Percentiles rank a stretch among this genome's conserved stretches.
Conservation (phyloP, 2,888 invertebrate genomes). For the Eupithecia pulchellata region DNA sequence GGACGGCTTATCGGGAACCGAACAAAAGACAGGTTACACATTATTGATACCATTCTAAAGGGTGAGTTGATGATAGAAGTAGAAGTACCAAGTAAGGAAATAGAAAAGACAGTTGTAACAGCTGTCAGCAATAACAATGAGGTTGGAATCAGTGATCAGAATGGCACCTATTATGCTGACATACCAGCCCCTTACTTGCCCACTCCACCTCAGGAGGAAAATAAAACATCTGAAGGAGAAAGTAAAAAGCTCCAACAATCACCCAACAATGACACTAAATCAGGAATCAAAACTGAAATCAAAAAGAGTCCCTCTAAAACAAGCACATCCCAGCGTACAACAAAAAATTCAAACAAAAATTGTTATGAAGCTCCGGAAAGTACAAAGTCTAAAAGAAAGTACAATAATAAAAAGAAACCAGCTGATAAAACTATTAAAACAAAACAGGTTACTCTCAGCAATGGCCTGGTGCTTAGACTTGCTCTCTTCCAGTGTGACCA, state of each 20-base stretch:
- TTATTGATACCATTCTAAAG: slow-evolving; percentile 69
- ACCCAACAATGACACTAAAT: slow-evolving; percentile 16
- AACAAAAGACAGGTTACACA: slow-evolving; percentile 57
- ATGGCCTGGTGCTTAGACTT: slow-evolving; percentile 55
- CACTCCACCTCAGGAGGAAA: slow-evolving; percentile 8
- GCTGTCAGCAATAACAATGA: slow-evolving; percentile 78
- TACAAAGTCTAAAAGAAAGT: slow-evolving; percentile 34
- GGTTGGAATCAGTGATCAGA: slow-evolving; percentile 67
- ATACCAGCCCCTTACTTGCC: background rate
- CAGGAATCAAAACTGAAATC: slow-evolving; percentile 32
- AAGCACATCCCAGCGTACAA: slow-evolving; percentile 13
- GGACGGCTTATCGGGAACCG: slow-evolving; percentile 56
- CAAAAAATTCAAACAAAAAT: slow-evolving; percentile 34
- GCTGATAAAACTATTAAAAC: slow-evolving; percentile 39
- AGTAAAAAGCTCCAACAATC: slow-evolving; percentile 13
- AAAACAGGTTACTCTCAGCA: slow-evolving; percentile 53
- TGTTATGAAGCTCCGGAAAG: slow-evolving; percentile 27
- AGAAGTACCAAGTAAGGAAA: slow-evolving; percentile 36
- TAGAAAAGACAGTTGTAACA: slow-evolving; percentile 31
- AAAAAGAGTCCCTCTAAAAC: slow-evolving; percentile 25
- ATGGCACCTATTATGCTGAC: slow-evolving; percentile 45
- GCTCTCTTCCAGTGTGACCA: slow-evolving; percentile 81
- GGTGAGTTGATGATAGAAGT: slow-evolving; percentile 69
- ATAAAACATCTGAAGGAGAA: slow-evolving; percentile 12
- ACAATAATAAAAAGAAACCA: slow-evolving; percentile 32